Base-by-base conservation (phyloP, 2,888 invertebrate species). In the Graphium colonna region DNA sequence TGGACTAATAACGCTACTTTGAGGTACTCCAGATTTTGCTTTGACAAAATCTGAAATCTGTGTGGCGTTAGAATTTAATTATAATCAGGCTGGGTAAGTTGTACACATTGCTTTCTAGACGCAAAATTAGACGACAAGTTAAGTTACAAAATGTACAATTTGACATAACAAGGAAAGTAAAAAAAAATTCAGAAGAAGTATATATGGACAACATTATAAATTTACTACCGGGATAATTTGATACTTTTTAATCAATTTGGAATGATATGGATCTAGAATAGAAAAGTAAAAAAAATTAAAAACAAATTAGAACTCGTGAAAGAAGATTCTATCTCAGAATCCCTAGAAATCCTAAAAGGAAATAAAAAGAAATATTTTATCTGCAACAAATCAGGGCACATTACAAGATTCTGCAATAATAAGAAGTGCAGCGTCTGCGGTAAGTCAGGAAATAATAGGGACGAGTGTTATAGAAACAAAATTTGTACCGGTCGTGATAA, bases 291-390 rank as follows among this genome's bases (percentile, higher is more conserved):
- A 17, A 40, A 40, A 40, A 9, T 40, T 40, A 21, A 40, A 40
- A 40, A 15, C 8, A 13, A 40, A 40, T 40, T 40, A 13, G 40
- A 40, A 15, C 12, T 40, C 40, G 15, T 40, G 3, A 40, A 40
- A 40, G 40, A 40, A 40, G 40, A 15, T 15, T 40, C 40, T 40
- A 40, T 40, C 1, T 2, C 40, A 40, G 40, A 8, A 40, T 17
- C 40, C 40, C 40, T 9, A 40, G 40, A 40, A 40, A 13, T 40
- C 3, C 40, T 40, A 40, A 40, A n/a, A 40, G 5, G 5, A 17
- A 40, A 40, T 13, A 13, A 40, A 40, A 40, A 40, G 40, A 40
- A 40, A 40, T 40, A 9, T 17, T 40, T 40, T 40, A 40, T 40
- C 7, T 40, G 40, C 12, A 40, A 40, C 9, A 13, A 40, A 15